Conservation (phyloP, 1,140 invertebrate genomes). For the Brachionus calyciflorus region DNA sequence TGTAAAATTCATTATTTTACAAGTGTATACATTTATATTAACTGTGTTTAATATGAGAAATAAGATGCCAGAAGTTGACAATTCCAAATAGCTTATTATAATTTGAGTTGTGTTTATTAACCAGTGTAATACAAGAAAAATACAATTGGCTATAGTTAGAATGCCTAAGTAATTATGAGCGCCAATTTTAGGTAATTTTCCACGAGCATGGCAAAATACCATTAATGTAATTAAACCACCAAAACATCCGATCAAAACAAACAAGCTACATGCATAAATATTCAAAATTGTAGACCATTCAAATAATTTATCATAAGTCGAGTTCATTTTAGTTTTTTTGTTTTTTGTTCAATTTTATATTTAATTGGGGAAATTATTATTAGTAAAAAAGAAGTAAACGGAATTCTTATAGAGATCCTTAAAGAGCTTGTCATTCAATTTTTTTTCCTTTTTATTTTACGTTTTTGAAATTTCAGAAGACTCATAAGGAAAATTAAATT, state of each 20-base stretch:
- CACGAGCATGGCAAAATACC: neutral
- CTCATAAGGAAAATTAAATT: too few relatives aligned
- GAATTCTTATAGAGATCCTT: too few relatives aligned
- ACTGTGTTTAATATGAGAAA: neutral
- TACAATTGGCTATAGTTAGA: neutral
- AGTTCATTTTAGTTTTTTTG: too few relatives aligned
- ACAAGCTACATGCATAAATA: neutral
- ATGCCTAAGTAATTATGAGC: constrained; percentile 1
- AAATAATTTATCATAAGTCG: neutral
- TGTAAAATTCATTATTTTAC: constrained; percentile 31
- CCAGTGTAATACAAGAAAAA: constrained; percentile 16
- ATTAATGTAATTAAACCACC: neutral
- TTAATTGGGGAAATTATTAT: too few relatives aligned
- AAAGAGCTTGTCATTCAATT: too few relatives aligned
- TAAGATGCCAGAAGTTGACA: neutral
- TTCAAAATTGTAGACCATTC: constrained; percentile 5
- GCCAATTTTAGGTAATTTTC: neutral
- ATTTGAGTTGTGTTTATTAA: constrained; percentile 24
- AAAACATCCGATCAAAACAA: neutral
- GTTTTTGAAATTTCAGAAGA: too few relatives aligned
- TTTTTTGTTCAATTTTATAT: too few relatives aligned
- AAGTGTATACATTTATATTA: neutral
- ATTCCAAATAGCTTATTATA: neutral
- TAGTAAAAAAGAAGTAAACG: too few relatives aligned
- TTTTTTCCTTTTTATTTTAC: too few relatives aligned